Evolutionary conservation across 1,140 invertebrate species (phyloP), one percentile per base, ranked within the genome.

Genomic region (Teleopsis dalmanni): DNA sequence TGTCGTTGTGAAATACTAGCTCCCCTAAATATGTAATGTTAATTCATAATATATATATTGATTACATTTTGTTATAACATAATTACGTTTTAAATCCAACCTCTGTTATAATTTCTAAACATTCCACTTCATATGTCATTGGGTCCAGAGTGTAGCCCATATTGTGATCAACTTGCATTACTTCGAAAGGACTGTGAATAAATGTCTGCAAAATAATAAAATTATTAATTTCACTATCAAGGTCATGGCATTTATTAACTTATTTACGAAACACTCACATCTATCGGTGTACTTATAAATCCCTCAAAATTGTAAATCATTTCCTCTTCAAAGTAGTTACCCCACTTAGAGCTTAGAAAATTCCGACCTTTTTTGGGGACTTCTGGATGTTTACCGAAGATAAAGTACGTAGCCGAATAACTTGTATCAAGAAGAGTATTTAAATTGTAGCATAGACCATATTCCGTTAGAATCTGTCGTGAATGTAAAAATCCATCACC

Each of bases 161-260:
- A 53, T 41, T 74, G 54, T 54, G 74, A 65, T 77, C 73, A 16
- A 79, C 72, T 51, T 80, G 76, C 16, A 78, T 75, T 0, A 76
- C 71, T 51, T 81, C 80, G 11, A 71, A 61, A 0, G 77, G 73
- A 1, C 75, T 74, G 40, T 80, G 78, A 8, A 80, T 60, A 52
- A 73, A 80, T 6, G 74, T 73, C 65, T 68, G 13, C 1, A 21
- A 36, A 29, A 26, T 40, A 13, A 33, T 27, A 16, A 38, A 22
- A 37, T 11, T 47, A 25, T 16, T 25, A 19, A 43, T 27, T 14
- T 13, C 31, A 21, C 13, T 1, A 35, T 19, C 10, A 6, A 46
- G 19, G n/a, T 9, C 3, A 45, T 6, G 14, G 8, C 11, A 34
- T 23, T 43, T 49, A 18, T 16, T 25, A 27, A 1, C 26, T 11